Percentiles rank a stretch among this genome's conserved stretches.
Conservation (phyloP, 2,113 vertebrate species). For the Cottus gobio region DNA sequence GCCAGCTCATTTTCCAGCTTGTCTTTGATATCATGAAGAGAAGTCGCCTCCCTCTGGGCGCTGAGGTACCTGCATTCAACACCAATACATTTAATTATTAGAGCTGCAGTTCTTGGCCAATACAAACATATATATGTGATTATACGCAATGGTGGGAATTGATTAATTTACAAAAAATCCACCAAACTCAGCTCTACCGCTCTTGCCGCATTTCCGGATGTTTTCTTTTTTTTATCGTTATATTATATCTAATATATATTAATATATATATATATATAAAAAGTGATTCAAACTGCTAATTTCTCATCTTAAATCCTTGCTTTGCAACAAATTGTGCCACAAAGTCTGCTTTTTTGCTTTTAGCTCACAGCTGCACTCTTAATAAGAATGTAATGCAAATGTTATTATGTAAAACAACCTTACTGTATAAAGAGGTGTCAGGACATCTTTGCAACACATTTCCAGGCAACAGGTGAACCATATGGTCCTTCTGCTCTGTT, state of each 20-base stretch:
- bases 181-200: not conserved
- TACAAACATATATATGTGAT: not conserved
- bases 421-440: constrained; percentile 34
- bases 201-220: not conserved
- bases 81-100: not conserved
- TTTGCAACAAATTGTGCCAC: not conserved
- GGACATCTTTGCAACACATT: constrained; percentile 44
- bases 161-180: not conserved
- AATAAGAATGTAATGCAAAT: constrained; percentile 34
- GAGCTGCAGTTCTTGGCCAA: not conserved
- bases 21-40: constrained; percentile 94
- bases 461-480: constrained; percentile 53
- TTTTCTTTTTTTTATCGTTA: no score
- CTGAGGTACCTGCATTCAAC: constrained; percentile 85
- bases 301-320: not conserved
- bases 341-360: not conserved
- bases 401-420: constrained; percentile 36
- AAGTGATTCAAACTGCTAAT: not conserved
- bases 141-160: not conserved
- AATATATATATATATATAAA: not conserved
- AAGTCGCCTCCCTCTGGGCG: constrained; percentile 89
- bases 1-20: constrained; percentile 95
- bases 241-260: not conserved
- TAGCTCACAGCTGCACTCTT: constrained; percentile 7
- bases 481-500: constrained; percentile 30